Base-by-base conservation (phyloP, 1,140 invertebrate species). In the Leptestheria dahalacensis region DNA sequence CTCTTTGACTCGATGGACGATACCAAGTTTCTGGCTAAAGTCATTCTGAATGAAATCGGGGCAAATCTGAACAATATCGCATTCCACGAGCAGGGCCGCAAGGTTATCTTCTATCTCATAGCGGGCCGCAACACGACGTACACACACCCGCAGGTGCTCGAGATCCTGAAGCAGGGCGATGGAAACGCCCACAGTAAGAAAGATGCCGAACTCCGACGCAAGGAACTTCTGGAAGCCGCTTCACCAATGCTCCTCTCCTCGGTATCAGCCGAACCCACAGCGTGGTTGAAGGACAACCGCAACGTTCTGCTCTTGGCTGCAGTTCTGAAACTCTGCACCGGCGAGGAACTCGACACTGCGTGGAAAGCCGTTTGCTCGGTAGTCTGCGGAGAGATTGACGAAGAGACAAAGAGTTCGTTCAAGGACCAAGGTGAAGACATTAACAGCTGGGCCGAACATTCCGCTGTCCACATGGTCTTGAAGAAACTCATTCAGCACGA, bases 1-100 rank as follows among this genome's bases (percentile, higher is more conserved):
- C 75, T 96, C 50, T 82, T 96, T 63, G 91, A 96, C 69, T 78
- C 79, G n/a, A 82, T 93, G 1, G 94, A 97, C 72, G 92, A 97
- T 66, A 97, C 92, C 2, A 83, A 90, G 51, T 72, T 96, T 0
- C 75, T 95, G 21, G 85, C 86, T 64, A 95, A 96, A 73, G 80
- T 65, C n/a, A 63, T 89, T 48, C 72, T 89, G 20, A 72, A 83
- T 55, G 84, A 90, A 66, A 71, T 97, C 51, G 71, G 85, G 25
- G 80, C 77, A 6, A 79, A 85, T 67, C 65, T 91, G 0, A 75
- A 80, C 48, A 81, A 84, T 23, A 74, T 97, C 23, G 81, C 81
- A 0, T 68, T 73, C 26, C 81, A 85, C 69, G 82, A 88, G 68
- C 81, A 81, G 72, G 86, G 86, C 3, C 65, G 72, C 10, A 76